phyloP scores from a whole-genome alignment of 2,113 vertebrate species.

The Siniperca chuatsi region DNA sequence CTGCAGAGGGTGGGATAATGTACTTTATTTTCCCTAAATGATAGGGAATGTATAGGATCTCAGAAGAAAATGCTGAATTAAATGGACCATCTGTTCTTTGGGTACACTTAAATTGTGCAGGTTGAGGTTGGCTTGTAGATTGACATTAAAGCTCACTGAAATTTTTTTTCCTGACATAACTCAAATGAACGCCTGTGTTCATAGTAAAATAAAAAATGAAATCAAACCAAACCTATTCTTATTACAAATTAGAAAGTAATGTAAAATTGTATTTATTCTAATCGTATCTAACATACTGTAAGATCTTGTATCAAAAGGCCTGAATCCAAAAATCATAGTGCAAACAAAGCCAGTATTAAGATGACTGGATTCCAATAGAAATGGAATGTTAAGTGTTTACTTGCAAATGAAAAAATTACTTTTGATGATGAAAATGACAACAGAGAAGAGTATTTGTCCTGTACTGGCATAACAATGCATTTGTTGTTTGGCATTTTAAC shows the following conservation, averaged over 20 bases:
- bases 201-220: background rate
- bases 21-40: slow-evolving; percentile 27
- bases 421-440: background rate
- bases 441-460: background rate
- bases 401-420: background rate
- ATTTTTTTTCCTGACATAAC: too few species aligned
- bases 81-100: slow-evolving; percentile 23
- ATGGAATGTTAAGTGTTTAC: background rate
- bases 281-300: background rate
- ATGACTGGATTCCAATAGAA: background rate
- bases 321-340: background rate
- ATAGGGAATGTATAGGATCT: slow-evolving; percentile 14
- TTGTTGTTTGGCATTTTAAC: slow-evolving; percentile 37
- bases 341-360: background rate
- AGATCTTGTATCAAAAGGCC: background rate
- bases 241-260: background rate
- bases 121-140: background rate
- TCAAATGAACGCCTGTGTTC: background rate
- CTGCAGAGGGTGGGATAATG: slow-evolving; percentile 32
- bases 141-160: background rate
- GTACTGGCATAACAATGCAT: slow-evolving; percentile 24
- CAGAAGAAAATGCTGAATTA: slow-evolving; percentile 12
- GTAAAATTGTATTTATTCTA: background rate
- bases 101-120: background rate
- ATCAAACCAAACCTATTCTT: background rate